Evolutionary conservation across 2,888 invertebrate species (phyloP).

Genomic region (Nomada lathburiana): DNA sequence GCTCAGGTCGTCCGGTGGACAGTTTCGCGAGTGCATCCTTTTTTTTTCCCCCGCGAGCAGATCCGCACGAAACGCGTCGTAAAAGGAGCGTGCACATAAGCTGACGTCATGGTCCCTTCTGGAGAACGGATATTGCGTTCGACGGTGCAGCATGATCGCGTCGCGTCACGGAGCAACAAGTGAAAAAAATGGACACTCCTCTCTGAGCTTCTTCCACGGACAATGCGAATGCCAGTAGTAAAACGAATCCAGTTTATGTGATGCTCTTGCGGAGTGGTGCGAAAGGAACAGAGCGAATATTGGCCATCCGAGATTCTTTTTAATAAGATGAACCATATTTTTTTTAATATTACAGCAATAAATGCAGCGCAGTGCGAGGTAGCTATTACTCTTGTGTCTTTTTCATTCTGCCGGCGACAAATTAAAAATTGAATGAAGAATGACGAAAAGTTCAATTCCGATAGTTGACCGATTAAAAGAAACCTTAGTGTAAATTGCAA

Average conservation of each 20-base stretch:
- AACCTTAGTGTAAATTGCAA: too few relatives aligned
- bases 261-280: neutral
- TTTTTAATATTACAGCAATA: neutral
- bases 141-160: neutral
- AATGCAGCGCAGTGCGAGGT: neutral
- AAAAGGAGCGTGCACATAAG: conserved; percentile 27
- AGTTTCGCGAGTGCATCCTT: neutral
- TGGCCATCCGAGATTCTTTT: neutral
- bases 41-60: neutral
- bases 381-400: too few relatives aligned
- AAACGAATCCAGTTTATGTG: neutral
- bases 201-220: neutral
- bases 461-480: too few relatives aligned
- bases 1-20: neutral
- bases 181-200: conserved; percentile 13
- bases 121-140: conserved; percentile 46
- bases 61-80: conserved; percentile 13
- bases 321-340: neutral
- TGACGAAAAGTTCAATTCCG: too few relatives aligned
- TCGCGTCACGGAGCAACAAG: conserved; percentile 5
- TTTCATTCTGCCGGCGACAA: too few relatives aligned
- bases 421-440: too few relatives aligned
- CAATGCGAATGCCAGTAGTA: neutral
- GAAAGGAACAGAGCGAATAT: neutral
- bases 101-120: conserved; percentile 71